phyloP scores from a whole-genome alignment of 2,113 vertebrate genomes.

The Nestor notabilis region DNA sequence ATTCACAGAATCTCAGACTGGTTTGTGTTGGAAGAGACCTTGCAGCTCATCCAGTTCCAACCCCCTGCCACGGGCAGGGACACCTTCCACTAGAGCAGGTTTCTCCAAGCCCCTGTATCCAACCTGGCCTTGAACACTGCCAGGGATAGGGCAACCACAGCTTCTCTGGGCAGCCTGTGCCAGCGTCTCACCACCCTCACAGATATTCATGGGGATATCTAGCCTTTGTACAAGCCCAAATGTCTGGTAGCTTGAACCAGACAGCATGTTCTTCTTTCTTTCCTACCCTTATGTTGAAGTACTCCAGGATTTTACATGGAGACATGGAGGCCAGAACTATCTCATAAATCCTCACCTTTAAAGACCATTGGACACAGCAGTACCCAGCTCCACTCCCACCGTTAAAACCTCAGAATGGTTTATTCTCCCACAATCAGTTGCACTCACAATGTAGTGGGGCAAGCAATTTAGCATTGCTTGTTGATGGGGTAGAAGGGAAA shows the following conservation, averaged over 20 bases:
- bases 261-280: background rate
- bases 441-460: rapidly evolving
- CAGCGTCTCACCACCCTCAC: background rate
- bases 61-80: background rate
- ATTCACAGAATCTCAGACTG: background rate
- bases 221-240: background rate
- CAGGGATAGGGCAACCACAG: background rate
- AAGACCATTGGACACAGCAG: background rate
- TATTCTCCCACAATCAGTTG: background rate
- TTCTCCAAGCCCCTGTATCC: background rate
- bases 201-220: background rate
- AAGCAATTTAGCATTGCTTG: background rate
- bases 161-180: too few relatives aligned
- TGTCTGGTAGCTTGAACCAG: rapidly evolving
- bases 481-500: background rate
- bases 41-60: background rate
- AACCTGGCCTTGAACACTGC: background rate
- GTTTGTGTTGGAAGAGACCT: background rate
- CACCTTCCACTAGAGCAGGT: background rate
- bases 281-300: background rate
- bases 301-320: background rate
- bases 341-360: background rate
- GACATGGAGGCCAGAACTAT: background rate
- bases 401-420: background rate
- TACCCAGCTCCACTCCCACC: background rate